A percentile compares a stretch with the other conserved stretches of the same genome.
Evolutionary conservation across 53 echinoderm and acorn worm genomes (phyloP).

Genomic region (Arbacia lixula): DNA sequence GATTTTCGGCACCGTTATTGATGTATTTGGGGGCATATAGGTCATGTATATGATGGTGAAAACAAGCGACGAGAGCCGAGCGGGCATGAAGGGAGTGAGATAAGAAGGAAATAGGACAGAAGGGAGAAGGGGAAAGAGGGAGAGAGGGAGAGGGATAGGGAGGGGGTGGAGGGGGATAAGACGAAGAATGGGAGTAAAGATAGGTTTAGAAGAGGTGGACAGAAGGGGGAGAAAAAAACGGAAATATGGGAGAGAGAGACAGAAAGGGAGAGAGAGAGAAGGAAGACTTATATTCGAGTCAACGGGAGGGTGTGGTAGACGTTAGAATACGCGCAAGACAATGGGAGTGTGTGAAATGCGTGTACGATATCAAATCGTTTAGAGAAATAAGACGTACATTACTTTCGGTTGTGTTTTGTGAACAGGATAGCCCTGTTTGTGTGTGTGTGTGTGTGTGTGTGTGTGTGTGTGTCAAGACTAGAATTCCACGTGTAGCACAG

Average conservation of each 20-base stretch:
- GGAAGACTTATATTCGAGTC: too few species aligned
- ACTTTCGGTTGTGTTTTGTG: too few species aligned
- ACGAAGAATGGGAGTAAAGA: not conserved
- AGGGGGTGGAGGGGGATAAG: not conserved
- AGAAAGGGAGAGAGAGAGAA: not conserved
- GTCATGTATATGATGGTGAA: too few species aligned
- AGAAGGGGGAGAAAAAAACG: not conserved
- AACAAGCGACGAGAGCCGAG: too few species aligned
- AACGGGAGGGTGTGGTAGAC: too few species aligned
- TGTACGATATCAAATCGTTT: too few species aligned
- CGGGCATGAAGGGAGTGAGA: not conserved
- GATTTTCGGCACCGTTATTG: slow-evolving; percentile 44
- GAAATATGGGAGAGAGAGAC: not conserved
- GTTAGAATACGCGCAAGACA: too few species aligned
- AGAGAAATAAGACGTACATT: too few species aligned
- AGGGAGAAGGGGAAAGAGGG: not conserved
- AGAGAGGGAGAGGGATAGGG: not conserved
- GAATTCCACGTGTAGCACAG: not conserved
- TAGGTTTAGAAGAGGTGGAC: not conserved
- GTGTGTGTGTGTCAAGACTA: not conserved
- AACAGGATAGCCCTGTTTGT: too few species aligned
- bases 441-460: not conserved
- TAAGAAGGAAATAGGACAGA: not conserved
- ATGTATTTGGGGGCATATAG: slow-evolving; percentile 5
- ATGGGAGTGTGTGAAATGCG: too few species aligned